Conservation (phyloP, 2,888 invertebrate genomes). For the Hypselothyrea guttata region DNA sequence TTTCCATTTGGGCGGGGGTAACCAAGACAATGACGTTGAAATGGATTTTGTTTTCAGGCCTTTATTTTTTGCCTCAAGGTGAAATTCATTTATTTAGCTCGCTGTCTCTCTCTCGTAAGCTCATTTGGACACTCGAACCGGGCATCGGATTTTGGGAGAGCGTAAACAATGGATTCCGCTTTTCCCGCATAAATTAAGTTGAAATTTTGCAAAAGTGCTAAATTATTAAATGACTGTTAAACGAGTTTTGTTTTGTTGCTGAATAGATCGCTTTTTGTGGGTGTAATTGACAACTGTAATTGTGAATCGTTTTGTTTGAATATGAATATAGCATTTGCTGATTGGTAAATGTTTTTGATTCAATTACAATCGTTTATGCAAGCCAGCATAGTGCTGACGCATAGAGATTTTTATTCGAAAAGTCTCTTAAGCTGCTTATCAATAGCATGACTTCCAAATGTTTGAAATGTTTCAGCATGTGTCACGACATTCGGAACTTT, state of each 20-base stretch:
- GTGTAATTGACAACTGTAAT: slow-evolving; percentile 20
- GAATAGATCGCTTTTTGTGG: slow-evolving; percentile 14
- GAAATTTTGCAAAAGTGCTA: slow-evolving; percentile 66
- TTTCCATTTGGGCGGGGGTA: slow-evolving; percentile 31
- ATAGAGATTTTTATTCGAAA: not conserved
- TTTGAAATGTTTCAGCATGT: too few species aligned
- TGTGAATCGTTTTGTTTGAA: not conserved
- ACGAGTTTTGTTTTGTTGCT: slow-evolving; percentile 37
- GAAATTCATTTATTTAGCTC: slow-evolving; percentile 70
- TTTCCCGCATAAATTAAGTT: slow-evolving; percentile 58
- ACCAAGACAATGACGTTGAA: slow-evolving; percentile 65
- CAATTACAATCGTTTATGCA: too few species aligned
- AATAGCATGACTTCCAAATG: not conserved
- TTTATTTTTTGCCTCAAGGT: slow-evolving; percentile 59
- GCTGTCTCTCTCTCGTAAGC: slow-evolving; percentile 50
- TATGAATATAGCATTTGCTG: not conserved
- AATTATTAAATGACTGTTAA: slow-evolving; percentile 73
- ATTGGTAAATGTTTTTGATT: not conserved
- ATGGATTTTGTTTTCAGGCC: slow-evolving; percentile 39
- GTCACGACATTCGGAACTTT: too few species aligned
- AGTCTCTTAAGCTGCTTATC: not conserved
- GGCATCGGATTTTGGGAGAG: slow-evolving; percentile 19
- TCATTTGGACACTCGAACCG: slow-evolving; percentile 17
- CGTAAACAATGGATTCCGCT: slow-evolving; percentile 32
- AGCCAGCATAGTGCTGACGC: too few species aligned